These are phyloP conservation scores for Stegodyphus mimosarum DNA, from an alignment of 1,140 invertebrate species.

Conservation along the genomic window DNA sequence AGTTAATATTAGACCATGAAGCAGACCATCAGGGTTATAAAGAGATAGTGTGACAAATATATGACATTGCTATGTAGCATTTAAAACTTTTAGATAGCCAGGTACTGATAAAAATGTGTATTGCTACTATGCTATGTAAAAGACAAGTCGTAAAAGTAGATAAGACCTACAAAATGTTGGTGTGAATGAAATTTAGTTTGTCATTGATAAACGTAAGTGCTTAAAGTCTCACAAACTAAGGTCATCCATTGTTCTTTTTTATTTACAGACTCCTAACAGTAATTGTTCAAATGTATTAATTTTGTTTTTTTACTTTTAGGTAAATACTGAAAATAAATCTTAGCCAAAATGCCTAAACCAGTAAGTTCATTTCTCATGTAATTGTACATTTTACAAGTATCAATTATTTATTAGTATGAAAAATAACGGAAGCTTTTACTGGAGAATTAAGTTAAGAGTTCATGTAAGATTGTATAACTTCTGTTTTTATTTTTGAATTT, in stretches of 20 bases:
- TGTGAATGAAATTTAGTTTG: constrained; percentile 36
- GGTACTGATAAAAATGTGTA: neutral
- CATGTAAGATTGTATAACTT: neutral
- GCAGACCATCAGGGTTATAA: neutral
- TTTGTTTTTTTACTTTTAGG: neutral
- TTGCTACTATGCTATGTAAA: neutral
- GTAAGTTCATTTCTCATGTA: constrained; percentile 19
- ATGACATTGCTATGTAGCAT: constrained; percentile 24
- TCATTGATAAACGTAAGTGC: neutral
- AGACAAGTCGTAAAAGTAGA: constrained; percentile 36
- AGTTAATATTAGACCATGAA: too few species aligned
- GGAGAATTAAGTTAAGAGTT: neutral
- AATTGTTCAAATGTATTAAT: neutral
- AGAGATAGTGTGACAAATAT: constrained; percentile 51
- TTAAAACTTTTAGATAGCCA: neutral
- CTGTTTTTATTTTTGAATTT: constrained; percentile 34
- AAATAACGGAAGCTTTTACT: neutral
- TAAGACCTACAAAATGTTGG: constrained; percentile 3
- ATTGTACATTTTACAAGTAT: neutral
- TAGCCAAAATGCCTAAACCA: constrained; percentile 51
- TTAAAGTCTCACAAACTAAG: neutral
- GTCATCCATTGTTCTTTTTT: neutral
- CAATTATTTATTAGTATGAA: neutral
- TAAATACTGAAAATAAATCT: neutral
- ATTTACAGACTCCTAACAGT: neutral